Conservation (phyloP, 2,113 vertebrate species). For the Nannospalax galili region DNA sequence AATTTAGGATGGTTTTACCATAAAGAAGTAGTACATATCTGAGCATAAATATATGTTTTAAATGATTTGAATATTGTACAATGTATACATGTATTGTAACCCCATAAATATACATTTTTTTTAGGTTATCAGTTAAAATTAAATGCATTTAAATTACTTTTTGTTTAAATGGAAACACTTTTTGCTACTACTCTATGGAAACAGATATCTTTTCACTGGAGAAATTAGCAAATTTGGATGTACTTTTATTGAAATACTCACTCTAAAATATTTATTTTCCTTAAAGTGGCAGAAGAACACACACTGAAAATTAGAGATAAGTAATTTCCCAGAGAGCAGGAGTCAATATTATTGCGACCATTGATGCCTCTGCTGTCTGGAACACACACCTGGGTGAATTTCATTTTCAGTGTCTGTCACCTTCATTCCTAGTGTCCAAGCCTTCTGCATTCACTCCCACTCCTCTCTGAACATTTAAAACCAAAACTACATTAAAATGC, state of each 20-base stretch:
- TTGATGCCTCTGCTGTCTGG: neutral
- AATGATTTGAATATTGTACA: neutral
- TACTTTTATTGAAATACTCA: neutral
- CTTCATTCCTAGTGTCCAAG: neutral
- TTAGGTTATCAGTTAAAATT: neutral
- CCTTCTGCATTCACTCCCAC: neutral
- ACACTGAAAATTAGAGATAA: slow-evolving; percentile 42
- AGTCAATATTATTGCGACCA: neutral
- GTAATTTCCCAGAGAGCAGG: neutral
- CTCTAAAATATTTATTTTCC: slow-evolving; percentile 31
- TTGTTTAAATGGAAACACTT: neutral
- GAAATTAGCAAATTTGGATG: neutral
- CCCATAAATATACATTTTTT: neutral
- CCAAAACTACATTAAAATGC: neutral
- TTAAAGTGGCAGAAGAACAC: neutral
- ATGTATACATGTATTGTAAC: neutral
- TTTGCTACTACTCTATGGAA: slow-evolving; percentile 7
- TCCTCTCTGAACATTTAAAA: neutral
- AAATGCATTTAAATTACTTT: neutral
- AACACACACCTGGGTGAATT: neutral
- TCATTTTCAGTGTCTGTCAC: neutral
- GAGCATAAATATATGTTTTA: neutral
- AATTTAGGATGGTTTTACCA: neutral
- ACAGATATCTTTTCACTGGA: neutral
- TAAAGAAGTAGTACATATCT: neutral